These are phyloP conservation scores for Acrocephalus scirpaceus DNA, from an alignment of 2,797 vertebrate species.

Conservation along the genomic window DNA sequence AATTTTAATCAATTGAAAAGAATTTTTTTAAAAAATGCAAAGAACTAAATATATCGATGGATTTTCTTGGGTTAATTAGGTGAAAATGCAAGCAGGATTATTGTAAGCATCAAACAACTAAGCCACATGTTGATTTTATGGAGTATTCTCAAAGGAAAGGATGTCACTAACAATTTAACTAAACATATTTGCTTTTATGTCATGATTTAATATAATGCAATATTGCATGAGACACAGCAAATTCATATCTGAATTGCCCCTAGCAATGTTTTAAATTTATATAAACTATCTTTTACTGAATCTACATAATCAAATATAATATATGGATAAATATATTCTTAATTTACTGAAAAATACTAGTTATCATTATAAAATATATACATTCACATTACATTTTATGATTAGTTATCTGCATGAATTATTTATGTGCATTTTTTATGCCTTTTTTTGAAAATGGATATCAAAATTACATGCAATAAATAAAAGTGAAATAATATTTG, in stretches of 20 bases:
- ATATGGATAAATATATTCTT: not conserved
- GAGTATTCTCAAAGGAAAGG: not conserved
- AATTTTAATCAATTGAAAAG: conserved; percentile 43
- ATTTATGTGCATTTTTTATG: conserved; percentile 6
- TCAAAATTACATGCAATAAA: conserved; percentile 24
- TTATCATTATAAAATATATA: not conserved
- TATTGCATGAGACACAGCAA: not conserved
- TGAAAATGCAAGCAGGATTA: conserved; percentile 64
- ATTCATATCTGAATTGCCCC: not conserved
- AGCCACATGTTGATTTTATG: not conserved
- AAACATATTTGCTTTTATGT: conserved; percentile 63
- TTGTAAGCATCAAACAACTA: conserved; percentile 8
- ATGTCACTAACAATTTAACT: conserved; percentile 36
- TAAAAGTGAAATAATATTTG: not conserved
- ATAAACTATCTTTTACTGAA: not conserved
- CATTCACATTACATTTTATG: not conserved
- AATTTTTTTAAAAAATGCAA: conserved; percentile 61
- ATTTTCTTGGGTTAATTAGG: conserved; percentile 68
- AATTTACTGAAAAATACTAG: not conserved
- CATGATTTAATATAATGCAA: not conserved
- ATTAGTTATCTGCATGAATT: not conserved
- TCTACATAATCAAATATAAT: conserved; percentile 15
- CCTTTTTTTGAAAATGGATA: not conserved
- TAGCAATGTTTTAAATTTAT: conserved; percentile 21
- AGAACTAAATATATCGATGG: conserved; percentile 36